phyloP scores from a whole-genome alignment of 2,113 vertebrate genomes.

The Heterotilapia buettikoferi region DNA sequence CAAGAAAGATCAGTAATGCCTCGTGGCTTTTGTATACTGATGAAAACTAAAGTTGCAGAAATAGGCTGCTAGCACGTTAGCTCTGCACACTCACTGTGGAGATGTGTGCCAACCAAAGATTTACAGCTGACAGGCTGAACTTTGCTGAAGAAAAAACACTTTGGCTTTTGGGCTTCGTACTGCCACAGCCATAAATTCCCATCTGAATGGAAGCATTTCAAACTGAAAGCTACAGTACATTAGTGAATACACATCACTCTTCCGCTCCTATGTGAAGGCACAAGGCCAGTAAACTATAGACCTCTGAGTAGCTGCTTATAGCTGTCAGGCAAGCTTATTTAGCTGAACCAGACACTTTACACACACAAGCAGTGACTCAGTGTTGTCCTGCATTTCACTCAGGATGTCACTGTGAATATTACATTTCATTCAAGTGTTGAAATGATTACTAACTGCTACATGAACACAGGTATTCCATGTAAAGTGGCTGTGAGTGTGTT shows the following conservation, averaged over 20 bases:
- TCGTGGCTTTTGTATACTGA: not conserved
- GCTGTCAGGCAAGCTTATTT: not conserved
- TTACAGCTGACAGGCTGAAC: not conserved
- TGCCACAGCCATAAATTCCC: not conserved
- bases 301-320: not conserved
- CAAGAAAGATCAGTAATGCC: not conserved
- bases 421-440: not conserved
- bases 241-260: not conserved
- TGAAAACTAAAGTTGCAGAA: not conserved
- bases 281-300: not conserved
- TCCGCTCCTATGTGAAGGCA: not conserved
- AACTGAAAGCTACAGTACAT: not conserved
- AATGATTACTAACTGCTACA: not conserved
- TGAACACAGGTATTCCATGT: not conserved
- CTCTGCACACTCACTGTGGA: not conserved
- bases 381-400: not conserved
- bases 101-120: not conserved
- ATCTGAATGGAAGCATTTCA: not conserved
- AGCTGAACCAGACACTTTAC: not conserved
- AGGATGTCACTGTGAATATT: not conserved
- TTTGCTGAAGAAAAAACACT: not conserved
- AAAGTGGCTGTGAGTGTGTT: not conserved
- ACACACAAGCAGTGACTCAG: not conserved
- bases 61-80: not conserved
- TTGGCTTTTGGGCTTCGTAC: fast-evolving